Evolutionary conservation across 2,888 invertebrate species (phyloP), one percentile per base, ranked within the genome.

Genomic region (Willowsia nigromaculata): DNA sequence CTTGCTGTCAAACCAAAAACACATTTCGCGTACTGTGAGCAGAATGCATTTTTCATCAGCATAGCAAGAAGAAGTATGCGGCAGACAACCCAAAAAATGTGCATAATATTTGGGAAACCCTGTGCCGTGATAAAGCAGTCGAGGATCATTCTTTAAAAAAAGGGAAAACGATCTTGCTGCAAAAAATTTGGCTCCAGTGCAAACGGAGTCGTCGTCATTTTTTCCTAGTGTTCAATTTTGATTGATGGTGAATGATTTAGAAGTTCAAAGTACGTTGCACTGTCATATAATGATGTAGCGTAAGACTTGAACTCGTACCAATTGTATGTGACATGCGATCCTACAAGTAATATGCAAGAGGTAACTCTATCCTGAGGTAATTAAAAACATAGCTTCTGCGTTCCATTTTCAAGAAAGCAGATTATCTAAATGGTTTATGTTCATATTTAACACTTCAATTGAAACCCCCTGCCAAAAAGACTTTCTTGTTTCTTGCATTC

Each of bases 161-260:
- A 37, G 33, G 1, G 0, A 7, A 65, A 65, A 13, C 13, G 33
- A 33, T 1, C 37, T n/a, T n/a, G 7, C 18, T 18, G n/a, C n/a
- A n/a, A n/a, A 68, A 37, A 68, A 68, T 18, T 37, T 68, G 65
- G 65, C 65, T 68, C 65, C 65, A 37, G 18, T 68, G 65, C 65
- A 68, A 33, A 43, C 43, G 1, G 9, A 13, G 9, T 43, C 43
- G 1, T 43, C 11, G 11, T 9, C 43, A 43, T 43, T 22, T 30
- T 30, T 25, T 62, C 3, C 9, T 15, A n/a, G 6, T 30, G 27
- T 62, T 62, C 27, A 62, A 30, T 62, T 62, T 62, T 62, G 62
- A 62, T 62, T 62, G 62, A 62, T 62, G 62, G 30, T 25, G 30
- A 62, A 13, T 62, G 62, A 62, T 62, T 62, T 62, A 62, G 22